These are phyloP conservation scores for Leptonema lineaticorne DNA, from an alignment of 1,140 invertebrate species.

Conservation along the genomic window DNA sequence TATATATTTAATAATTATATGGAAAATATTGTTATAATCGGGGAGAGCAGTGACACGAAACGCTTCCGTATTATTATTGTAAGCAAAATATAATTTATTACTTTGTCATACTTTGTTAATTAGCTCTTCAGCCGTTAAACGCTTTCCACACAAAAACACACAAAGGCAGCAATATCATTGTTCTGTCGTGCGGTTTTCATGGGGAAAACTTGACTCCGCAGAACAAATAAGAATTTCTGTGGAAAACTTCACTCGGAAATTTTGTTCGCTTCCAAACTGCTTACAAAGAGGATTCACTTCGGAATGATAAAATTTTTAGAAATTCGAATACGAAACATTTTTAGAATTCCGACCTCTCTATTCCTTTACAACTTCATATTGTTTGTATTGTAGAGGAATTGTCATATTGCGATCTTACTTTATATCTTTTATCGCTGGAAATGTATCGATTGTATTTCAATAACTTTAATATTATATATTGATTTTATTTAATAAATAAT, in stretches of 20 bases:
- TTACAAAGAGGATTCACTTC: too few species aligned
- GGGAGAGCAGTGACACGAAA: background rate
- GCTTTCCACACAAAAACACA: background rate
- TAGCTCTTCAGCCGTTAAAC: background rate
- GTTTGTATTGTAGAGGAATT: too few species aligned
- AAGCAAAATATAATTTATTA: background rate
- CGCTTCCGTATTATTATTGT: background rate
- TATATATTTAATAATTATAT: background rate
- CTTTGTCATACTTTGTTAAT: background rate
- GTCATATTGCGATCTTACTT: too few species aligned
- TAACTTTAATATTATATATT: too few species aligned
- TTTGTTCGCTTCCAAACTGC: background rate
- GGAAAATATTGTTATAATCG: background rate
- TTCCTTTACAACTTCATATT: too few species aligned
- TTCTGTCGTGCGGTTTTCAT: slow-evolving; percentile 12
- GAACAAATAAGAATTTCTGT: slow-evolving; percentile 10
- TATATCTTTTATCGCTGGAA: too few species aligned
- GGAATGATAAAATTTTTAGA: too few species aligned
- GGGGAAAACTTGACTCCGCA: background rate
- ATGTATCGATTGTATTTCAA: too few species aligned
- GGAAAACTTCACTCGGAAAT: background rate
- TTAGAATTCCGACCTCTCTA: too few species aligned
- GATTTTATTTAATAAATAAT: too few species aligned
- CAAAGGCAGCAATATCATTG: slow-evolving; percentile 1
- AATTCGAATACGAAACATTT: too few species aligned